Evolutionary conservation across 2,888 invertebrate species (phyloP), one percentile per base, ranked within the genome.

Genomic region (Drosophila nr. medialis): DNA sequence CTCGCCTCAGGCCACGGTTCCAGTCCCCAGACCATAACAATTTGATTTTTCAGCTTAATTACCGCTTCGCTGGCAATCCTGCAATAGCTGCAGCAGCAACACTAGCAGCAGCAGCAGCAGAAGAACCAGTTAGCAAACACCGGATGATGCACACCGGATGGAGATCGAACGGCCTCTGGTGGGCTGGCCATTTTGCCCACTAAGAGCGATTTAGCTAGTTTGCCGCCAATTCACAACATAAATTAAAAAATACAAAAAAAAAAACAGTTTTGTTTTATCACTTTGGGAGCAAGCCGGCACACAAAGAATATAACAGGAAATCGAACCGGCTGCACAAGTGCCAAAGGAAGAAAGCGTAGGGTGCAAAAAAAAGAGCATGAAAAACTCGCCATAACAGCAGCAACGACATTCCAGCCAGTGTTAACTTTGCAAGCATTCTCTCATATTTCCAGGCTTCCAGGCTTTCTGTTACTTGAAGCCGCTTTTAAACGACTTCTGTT

Each of bases 261-360:
- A 49, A 29, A 32, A 32, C 45, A 77, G 77, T 72, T 80, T 83
- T 81, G 84, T 86, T 78, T 86, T 78, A 81, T 73, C 86, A 81
- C 73, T 73, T 83, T 72, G 81, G 64, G 56, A 64, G 66, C 77
- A 65, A 70, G 70, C 75, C 70, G 30, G 55, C 63, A 64, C 15
- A 27, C 40, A 48, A 61, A 72, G 51, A 64, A 68, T 58, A 53
- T 64, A 65, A 91, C 91, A 91, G 91, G 91, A 91, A 92, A 90
- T 87, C 90, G 80, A 92, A 91, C 92, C 91, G 91, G 92, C 91
- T 91, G 81, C 74, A 48, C 70, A 67, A 71, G 56, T 61, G 78
- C 54, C 13, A 48, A 76, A 75, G 67, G 65, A 50, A 72, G 65
- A 65, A 75, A 77, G 53, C 62, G 75, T 60, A 76, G 77, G 77